These are phyloP conservation scores for Catharus ustulatus DNA, from an alignment of 2,797 vertebrate species.

Conservation along the genomic window DNA sequence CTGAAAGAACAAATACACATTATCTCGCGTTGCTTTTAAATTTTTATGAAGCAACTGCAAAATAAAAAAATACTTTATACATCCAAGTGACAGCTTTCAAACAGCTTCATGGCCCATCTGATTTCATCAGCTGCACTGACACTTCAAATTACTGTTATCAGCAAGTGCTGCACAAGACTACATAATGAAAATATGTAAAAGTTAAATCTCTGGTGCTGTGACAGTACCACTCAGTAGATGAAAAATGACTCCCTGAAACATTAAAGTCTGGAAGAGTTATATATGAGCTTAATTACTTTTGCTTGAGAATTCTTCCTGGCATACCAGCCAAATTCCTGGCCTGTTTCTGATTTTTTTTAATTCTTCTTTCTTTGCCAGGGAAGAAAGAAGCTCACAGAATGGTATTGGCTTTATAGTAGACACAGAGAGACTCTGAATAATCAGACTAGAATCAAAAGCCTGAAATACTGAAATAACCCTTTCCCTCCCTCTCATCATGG, in stretches of 20 bases:
- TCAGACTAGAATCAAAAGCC: neutral
- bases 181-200: slow-evolving; percentile 48
- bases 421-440: neutral
- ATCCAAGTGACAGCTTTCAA: slow-evolving; percentile 40
- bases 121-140: slow-evolving; percentile 49
- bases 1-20: neutral
- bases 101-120: slow-evolving; percentile 46
- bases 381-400: neutral
- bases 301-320: neutral
- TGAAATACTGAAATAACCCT: neutral
- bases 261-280: slow-evolving; percentile 5
- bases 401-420: neutral
- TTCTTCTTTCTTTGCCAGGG: neutral
- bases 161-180: slow-evolving; percentile 11
- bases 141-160: slow-evolving; percentile 49
- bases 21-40: neutral
- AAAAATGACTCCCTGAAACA: slow-evolving; percentile 29
- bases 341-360: neutral
- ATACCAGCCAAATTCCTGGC: neutral
- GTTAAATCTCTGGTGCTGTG: slow-evolving; percentile 19
- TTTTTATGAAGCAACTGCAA: neutral
- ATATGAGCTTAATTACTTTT: slow-evolving; percentile 28
- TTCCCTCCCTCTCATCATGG: neutral
- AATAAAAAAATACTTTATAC: neutral
- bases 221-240: slow-evolving; percentile 1